These are phyloP conservation scores for Drosophila nannoptera DNA, from an alignment of 1,140 invertebrate genomes.

Conservation along the genomic window DNA sequence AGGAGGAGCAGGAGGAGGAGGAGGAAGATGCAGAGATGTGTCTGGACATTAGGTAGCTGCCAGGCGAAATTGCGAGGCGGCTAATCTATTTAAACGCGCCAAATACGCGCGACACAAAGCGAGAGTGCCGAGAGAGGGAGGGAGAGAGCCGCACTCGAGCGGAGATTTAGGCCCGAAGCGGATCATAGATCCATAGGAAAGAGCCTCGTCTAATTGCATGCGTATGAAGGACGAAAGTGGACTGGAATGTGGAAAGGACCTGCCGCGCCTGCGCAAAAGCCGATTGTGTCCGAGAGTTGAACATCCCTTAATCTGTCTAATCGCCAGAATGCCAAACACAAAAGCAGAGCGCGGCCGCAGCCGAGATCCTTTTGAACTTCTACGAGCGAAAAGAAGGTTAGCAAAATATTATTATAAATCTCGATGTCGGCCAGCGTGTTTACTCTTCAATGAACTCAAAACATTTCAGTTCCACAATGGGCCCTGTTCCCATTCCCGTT, in stretches of 20 bases:
- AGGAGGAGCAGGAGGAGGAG: not conserved
- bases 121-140: conserved; percentile 21
- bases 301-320: conserved; percentile 79
- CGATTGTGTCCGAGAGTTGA: conserved; percentile 40
- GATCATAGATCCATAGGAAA: conserved; percentile 53
- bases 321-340: conserved; percentile 55
- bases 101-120: conserved; percentile 73
- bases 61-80: conserved; percentile 72
- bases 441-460: conserved; percentile 76
- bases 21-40: conserved; percentile 2
- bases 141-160: conserved; percentile 55
- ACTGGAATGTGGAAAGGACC: conserved; percentile 30
- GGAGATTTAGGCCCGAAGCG: conserved; percentile 76
- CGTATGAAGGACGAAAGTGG: conserved; percentile 45
- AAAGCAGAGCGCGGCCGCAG: conserved; percentile 38
- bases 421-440: conserved; percentile 32
- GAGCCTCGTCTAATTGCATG: conserved; percentile 76
- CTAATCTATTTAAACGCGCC: conserved; percentile 79
- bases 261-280: conserved; percentile 57
- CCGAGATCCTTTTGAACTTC: conserved; percentile 77
- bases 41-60: not conserved
- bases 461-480: conserved; percentile 69
- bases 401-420: conserved; percentile 79
- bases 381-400: conserved; percentile 77
- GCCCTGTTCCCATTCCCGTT: not conserved